These are phyloP conservation scores for Hemistola chrysoprasaria DNA, from an alignment of 2,888 invertebrate species.

Conservation along the genomic window DNA sequence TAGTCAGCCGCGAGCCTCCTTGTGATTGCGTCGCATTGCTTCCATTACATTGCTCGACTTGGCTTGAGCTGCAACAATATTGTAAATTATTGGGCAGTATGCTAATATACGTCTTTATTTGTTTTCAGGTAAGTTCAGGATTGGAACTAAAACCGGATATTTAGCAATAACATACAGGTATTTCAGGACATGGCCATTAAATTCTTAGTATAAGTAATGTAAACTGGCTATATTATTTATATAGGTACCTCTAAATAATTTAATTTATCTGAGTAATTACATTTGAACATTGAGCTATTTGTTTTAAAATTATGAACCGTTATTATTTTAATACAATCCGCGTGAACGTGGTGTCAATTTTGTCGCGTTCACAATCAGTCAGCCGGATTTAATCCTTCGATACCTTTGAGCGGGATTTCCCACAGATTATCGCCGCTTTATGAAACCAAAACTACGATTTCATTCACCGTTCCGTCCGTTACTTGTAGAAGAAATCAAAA, in stretches of 20 bases:
- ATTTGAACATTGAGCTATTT: conserved; percentile 5
- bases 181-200: too few species aligned
- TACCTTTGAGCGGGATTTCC: conserved; percentile 53
- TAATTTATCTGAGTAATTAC: too few species aligned
- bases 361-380: conserved; percentile 52
- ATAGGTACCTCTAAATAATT: too few species aligned
- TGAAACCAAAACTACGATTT: conserved; percentile 4
- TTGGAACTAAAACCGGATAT: background rate
- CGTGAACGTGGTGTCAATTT: conserved; percentile 53
- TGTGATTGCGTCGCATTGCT: conserved; percentile 67
- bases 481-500: conserved; percentile 3
- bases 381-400: conserved; percentile 54
- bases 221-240: too few species aligned
- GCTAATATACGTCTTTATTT: conserved; percentile 33
- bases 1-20: conserved; percentile 53
- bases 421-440: conserved; percentile 53
- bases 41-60: conserved; percentile 54
- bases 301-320: conserved; percentile 19
- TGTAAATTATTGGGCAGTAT: conserved; percentile 38
- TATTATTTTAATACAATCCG: conserved; percentile 49
- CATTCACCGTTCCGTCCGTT: background rate
- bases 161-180: too few species aligned
- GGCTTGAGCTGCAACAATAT: conserved; percentile 51
- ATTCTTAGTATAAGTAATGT: too few species aligned
- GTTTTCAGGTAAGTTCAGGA: conserved; percentile 46